Evolutionary conservation across 2,113 vertebrate species (phyloP).

Genomic region (Caloenas nicobarica): DNA sequence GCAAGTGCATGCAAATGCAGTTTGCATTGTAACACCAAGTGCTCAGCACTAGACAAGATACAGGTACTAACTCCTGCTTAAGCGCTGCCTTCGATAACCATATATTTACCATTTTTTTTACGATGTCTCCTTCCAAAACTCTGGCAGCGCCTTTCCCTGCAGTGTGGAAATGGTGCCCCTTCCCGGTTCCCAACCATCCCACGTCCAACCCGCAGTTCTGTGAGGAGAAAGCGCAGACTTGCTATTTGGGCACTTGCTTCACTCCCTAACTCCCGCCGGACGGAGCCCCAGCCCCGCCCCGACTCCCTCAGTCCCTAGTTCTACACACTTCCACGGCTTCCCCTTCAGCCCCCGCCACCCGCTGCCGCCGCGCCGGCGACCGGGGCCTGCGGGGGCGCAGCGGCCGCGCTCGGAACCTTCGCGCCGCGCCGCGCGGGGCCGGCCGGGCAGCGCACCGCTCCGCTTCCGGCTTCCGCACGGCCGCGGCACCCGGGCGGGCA

Average conservation of each 20-base stretch:
- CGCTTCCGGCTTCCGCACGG: slow-evolving; percentile 14
- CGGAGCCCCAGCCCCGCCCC: accelerated
- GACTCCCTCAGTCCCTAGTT: accelerated
- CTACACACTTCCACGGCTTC: neutral
- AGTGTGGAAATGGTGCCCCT: accelerated
- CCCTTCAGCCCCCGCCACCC: neutral
- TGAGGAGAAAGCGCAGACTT: accelerated
- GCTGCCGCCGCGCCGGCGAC: too few relatives aligned
- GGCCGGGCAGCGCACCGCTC: neutral
- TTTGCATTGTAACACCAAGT: accelerated
- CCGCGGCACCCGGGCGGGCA: neutral
- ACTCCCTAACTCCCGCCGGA: accelerated
- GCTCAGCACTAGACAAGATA: too few relatives aligned
- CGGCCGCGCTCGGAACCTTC: neutral
- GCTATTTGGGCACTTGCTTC: accelerated
- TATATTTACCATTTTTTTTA: neutral
- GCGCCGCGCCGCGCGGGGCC: neutral
- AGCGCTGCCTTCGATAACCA: too few relatives aligned
- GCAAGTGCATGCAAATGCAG: neutral
- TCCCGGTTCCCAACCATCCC: accelerated
- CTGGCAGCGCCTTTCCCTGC: neutral
- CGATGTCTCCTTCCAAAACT: neutral
- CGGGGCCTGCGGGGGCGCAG: accelerated
- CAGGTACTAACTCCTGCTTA: neutral
- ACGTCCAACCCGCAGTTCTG: accelerated